phyloP scores from a whole-genome alignment of 2,797 vertebrate species.

The Centroberyx gerrardi region DNA sequence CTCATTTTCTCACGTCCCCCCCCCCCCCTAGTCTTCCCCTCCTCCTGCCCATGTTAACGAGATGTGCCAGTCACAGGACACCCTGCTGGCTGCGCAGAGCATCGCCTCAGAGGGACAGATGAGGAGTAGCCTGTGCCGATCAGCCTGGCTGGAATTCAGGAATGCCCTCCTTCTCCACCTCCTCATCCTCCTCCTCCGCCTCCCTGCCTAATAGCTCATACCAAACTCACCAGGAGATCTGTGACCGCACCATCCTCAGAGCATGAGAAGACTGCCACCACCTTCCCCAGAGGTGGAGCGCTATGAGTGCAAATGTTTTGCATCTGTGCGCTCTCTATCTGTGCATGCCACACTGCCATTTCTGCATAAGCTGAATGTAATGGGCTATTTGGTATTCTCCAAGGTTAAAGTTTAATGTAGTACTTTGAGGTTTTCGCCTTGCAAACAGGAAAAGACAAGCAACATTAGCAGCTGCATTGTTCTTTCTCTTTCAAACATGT shows the following conservation, averaged over 20 bases:
- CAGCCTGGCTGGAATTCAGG: constrained; percentile 86
- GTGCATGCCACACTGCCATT: constrained; percentile 49
- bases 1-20: constrained; percentile 78
- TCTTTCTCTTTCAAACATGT: neutral
- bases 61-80: constrained; percentile 83
- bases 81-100: constrained; percentile 80
- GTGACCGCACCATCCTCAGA: constrained; percentile 71
- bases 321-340: constrained; percentile 62
- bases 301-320: constrained; percentile 69
- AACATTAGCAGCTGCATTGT: neutral
- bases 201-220: constrained; percentile 75
- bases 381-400: constrained; percentile 29
- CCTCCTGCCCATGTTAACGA: constrained; percentile 70
- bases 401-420: constrained; percentile 37
- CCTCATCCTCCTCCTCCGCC: constrained; percentile 46
- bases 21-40: constrained; percentile 38
- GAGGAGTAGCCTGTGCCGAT: constrained; percentile 81
- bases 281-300: constrained; percentile 66
- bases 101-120: constrained; percentile 77
- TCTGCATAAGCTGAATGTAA: constrained; percentile 46
- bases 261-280: constrained; percentile 71
- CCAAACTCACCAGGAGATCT: constrained; percentile 77
- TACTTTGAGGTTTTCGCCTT: constrained; percentile 5
- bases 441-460: constrained; percentile 34
- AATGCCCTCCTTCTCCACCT: constrained; percentile 77